Base-by-base conservation (phyloP, 2,113 vertebrate species). In the Campylorhamphus procurvoides region DNA sequence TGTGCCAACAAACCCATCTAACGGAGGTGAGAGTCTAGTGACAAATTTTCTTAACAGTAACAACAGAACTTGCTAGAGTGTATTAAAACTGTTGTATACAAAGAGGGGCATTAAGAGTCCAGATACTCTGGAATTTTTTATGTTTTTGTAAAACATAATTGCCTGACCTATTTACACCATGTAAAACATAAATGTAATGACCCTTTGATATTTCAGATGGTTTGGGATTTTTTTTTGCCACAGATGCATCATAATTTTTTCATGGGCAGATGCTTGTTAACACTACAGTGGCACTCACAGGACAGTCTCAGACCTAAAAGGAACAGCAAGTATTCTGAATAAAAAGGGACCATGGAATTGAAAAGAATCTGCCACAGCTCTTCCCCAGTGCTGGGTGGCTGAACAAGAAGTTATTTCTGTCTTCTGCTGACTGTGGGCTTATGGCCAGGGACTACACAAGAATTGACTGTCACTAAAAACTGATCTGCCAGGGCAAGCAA, bases 361-460 rank as follows among this genome's bases (percentile, higher is more conserved):
- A 87, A 87, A 91, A 75, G 40, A 64, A 84, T 79, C 53, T 79
- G 53, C 37, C 47, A 74, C 47, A 78, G 50, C 37, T 77, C 62
- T 69, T 69, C 18, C 27, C 27, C 27, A 50, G 47, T 35, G 55
- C 12, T 58, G 42, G 24, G 47, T 31, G 72, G 50, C 29, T 64
- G 53, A 95, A 91, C 47, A 92, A 81, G 56, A 88, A 80, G 39
- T 50, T 77, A 80, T 47, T 90, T 89, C 64, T 94, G 44, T 59
- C 28, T 81, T 81, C 56, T 81, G 75, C 52, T 80, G 33, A 40
- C 33, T 66, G 20, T 78, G 82, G 90, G 92, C 64, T 86, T 39
- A 46, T 14, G 42, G 90, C 87, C 87, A 96, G n/a, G 17, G 42
- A 29, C 56, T 37, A 27, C 94, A 91, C 63, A 96, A 94, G 67